A percentile compares a stretch with the other conserved stretches of the same genome.
Evolutionary conservation across 2,888 invertebrate species (phyloP).

Genomic region (Troilus luridus): DNA sequence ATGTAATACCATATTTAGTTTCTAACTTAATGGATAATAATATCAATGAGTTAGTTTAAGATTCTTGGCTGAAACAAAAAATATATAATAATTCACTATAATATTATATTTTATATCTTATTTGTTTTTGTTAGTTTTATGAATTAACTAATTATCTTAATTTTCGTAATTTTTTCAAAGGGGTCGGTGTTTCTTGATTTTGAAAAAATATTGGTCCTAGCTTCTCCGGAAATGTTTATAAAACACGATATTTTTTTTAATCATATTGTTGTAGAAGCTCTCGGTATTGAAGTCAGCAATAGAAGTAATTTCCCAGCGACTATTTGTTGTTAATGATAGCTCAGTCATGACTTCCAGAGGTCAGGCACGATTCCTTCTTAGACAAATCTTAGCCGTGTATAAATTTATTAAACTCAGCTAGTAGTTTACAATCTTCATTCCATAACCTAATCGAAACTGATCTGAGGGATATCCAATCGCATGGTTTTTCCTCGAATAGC

Average conservation of each 20-base stretch:
- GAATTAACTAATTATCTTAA: too few relatives aligned
- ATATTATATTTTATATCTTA: neutral
- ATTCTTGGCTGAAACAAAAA: too few relatives aligned
- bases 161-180: neutral
- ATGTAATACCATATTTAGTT: too few relatives aligned
- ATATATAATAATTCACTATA: too few relatives aligned
- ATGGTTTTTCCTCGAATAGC: neutral
- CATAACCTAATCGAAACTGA: neutral
- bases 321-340: neutral
- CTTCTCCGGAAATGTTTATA: neutral
- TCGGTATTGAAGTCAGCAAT: neutral
- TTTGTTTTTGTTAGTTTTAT: too few relatives aligned
- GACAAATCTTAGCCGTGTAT: neutral
- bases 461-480: neutral
- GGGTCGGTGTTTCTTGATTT: neutral
- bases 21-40: too few relatives aligned
- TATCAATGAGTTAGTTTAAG: too few relatives aligned
- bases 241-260: neutral
- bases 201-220: neutral
- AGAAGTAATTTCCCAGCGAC: neutral
- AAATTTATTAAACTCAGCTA: neutral
- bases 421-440: neutral
- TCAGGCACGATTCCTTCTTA: neutral
- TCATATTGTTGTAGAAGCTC: neutral
- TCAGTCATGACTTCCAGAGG: neutral